Conservation (phyloP, 2,888 invertebrate genomes). For the Hirudinaria manillensis region DNA sequence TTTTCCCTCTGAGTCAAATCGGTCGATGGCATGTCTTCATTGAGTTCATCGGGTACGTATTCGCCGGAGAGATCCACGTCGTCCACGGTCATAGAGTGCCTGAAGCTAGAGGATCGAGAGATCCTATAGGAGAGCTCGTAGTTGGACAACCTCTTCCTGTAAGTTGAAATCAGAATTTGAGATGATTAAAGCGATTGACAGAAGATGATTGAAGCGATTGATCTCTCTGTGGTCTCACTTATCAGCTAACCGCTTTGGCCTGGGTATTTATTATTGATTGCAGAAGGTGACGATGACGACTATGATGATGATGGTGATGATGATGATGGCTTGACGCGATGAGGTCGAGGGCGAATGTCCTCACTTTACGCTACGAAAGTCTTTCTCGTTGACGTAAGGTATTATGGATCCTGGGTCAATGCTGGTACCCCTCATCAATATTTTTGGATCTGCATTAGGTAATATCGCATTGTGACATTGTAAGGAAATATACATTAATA, state of each 20-base stretch:
- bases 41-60: background rate
- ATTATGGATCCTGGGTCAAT: slow-evolving; percentile 15
- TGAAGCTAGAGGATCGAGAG: background rate
- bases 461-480: background rate
- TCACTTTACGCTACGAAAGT: background rate
- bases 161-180: background rate
- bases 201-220: too few species aligned
- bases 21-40: background rate
- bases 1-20: background rate
- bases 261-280: too few species aligned
- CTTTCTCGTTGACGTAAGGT: background rate
- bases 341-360: too few species aligned
- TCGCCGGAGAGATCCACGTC: slow-evolving; percentile 13
- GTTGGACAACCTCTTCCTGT: slow-evolving; percentile 16
- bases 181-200: too few species aligned
- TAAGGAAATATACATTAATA: too few species aligned
- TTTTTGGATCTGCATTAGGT: background rate
- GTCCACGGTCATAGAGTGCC: background rate
- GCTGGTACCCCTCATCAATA: background rate
- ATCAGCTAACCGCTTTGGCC: too few species aligned
- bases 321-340: too few species aligned
- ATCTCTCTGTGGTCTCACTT: too few species aligned
- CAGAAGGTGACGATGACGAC: too few species aligned
- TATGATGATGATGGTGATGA: too few species aligned
- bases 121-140: slow-evolving; percentile 4